Percentiles rank a stretch among this genome's conserved stretches.
Conservation (phyloP, 30 jellyfish, hydroid and myxozoan species). For the Hydractinia echinata region DNA sequence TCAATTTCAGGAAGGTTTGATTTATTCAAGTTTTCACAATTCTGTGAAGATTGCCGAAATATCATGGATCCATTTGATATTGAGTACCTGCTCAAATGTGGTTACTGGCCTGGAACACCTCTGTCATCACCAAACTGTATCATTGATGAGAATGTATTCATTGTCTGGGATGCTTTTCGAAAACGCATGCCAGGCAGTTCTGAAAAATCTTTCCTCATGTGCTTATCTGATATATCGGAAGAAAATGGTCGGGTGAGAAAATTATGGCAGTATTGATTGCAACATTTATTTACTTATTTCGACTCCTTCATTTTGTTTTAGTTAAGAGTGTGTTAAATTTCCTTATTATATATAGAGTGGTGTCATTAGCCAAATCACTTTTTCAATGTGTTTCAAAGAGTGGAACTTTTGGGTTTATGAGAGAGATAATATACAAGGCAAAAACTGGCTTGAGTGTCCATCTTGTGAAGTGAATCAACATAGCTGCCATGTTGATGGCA, state of each 20-base stretch:
- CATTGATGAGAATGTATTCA: slow-evolving; percentile 24
- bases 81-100: slow-evolving; percentile 11
- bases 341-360: neutral
- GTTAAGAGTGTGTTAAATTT: no score
- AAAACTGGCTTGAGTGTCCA: slow-evolving; percentile 35
- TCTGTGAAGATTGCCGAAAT: slow-evolving; percentile 24
- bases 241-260: slow-evolving; percentile 19
- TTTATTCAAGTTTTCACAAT: slow-evolving; percentile 2
- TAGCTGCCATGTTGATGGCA: slow-evolving; percentile 44
- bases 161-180: slow-evolving; percentile 24
- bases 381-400: slow-evolving; percentile 43
- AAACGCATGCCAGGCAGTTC: slow-evolving; percentile 42
- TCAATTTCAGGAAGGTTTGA: slow-evolving; percentile 33
- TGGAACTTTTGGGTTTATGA: slow-evolving; percentile 22
- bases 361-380: slow-evolving; percentile 14
- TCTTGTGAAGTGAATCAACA: slow-evolving; percentile 40
- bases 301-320: no score
- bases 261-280: neutral
- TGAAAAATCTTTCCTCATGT: slow-evolving; percentile 26
- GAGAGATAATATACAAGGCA: slow-evolving; percentile 26
- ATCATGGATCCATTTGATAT: slow-evolving; percentile 25
- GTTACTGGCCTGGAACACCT: slow-evolving; percentile 44
- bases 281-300: neutral
- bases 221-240: slow-evolving; percentile 12
- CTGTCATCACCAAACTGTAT: neutral